Evolutionary conservation across 2,888 invertebrate species (phyloP).

Genomic region (Drosophila recens): DNA sequence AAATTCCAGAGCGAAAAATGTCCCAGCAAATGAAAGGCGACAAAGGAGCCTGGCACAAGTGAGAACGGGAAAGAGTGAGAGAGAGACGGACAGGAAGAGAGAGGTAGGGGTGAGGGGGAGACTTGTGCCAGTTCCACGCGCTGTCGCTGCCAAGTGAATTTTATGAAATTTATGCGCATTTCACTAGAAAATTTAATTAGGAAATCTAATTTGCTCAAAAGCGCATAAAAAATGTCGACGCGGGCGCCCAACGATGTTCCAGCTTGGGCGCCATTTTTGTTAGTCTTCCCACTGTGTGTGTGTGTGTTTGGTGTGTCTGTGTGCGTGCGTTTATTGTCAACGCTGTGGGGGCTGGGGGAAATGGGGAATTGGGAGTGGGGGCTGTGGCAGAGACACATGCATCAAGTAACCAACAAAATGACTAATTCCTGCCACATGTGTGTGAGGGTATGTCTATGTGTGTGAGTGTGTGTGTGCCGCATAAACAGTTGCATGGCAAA

Average conservation of each 20-base stretch:
- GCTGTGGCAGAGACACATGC: conserved; percentile 63
- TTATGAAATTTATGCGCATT: conserved; percentile 81
- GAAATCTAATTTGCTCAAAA: conserved; percentile 85
- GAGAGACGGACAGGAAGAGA: not conserved
- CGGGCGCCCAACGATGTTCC: conserved; percentile 19
- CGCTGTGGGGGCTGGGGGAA: conserved; percentile 5
- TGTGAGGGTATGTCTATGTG: conserved; percentile 20
- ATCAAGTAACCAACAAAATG: conserved; percentile 83
- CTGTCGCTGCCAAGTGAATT: conserved; percentile 64
- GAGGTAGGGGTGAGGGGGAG: not conserved
- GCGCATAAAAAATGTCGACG: conserved; percentile 84
- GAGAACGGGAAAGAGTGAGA: not conserved
- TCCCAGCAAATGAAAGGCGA: conserved; percentile 74
- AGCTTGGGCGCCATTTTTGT: conserved; percentile 69
- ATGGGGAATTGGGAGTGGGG: conserved; percentile 5
- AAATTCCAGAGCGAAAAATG: conserved; percentile 69
- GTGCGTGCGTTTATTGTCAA: conserved; percentile 55
- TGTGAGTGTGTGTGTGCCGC: conserved; percentile 59
- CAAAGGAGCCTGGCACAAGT: conserved; percentile 35
- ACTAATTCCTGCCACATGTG: conserved; percentile 77
- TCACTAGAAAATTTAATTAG: conserved; percentile 85
- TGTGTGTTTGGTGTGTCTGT: conserved; percentile 27
- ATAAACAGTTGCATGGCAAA: conserved; percentile 81
- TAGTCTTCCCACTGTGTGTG: conserved; percentile 30
- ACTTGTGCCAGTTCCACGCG: conserved; percentile 23